These are phyloP conservation scores for Tylochromis polylepis DNA, from an alignment of 2,113 vertebrate genomes.

Conservation along the genomic window DNA sequence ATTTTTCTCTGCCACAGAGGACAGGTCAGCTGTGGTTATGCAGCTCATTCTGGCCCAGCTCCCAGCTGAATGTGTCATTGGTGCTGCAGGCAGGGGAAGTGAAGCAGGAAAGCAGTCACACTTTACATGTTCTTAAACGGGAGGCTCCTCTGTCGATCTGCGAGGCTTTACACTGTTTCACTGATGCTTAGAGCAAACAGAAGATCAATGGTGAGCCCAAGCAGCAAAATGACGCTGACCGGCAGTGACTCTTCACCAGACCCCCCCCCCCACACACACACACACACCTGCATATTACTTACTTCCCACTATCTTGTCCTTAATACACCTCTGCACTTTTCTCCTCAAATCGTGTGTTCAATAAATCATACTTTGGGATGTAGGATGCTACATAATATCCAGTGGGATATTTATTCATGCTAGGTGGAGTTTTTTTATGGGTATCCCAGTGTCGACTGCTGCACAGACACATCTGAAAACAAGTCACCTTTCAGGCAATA, in stretches of 20 bases:
- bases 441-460: neutral
- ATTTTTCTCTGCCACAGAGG: neutral
- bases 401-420: neutral
- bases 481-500: neutral
- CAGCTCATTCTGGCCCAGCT: neutral
- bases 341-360: neutral
- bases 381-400: neutral
- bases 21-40: constrained; percentile 1
- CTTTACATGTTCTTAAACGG: neutral
- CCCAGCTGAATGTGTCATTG: constrained; percentile 4
- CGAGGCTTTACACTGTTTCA: neutral
- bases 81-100: neutral
- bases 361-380: neutral
- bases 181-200: neutral
- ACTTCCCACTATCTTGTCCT: neutral
- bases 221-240: neutral
- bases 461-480: neutral
- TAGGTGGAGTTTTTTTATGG: neutral
- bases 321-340: neutral
- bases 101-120: constrained; percentile 12
- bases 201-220: constrained; percentile 2
- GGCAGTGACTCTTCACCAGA: neutral
- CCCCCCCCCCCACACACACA: too few relatives aligned
- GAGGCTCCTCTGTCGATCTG: neutral
- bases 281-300: neutral